phyloP scores from a whole-genome alignment of 2,797 vertebrate genomes.

The Dryobates pubescens region DNA sequence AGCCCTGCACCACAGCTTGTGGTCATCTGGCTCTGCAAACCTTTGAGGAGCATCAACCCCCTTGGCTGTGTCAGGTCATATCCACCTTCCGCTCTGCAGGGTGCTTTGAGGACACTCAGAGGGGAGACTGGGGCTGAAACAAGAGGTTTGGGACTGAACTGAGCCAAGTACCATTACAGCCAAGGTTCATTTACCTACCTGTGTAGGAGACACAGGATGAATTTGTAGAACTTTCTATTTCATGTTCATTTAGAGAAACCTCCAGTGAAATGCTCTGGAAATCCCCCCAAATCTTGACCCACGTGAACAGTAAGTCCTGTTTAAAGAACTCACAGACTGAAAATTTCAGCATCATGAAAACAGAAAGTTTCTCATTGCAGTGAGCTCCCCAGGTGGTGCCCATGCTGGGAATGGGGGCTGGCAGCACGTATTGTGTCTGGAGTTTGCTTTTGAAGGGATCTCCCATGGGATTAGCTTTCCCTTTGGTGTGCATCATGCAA shows the following conservation, averaged over 20 bases:
- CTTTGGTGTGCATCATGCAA: background rate
- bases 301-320: background rate
- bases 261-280: background rate
- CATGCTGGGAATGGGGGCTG: background rate
- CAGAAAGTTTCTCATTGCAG: background rate
- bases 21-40: background rate
- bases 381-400: background rate
- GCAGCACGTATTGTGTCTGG: accelerated
- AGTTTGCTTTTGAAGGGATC: background rate
- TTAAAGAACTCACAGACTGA: background rate
- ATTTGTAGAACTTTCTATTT: background rate
- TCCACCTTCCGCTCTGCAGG: background rate
- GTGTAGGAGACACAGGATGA: background rate
- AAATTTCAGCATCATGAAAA: background rate
- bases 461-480: background rate
- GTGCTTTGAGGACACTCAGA: background rate
- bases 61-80: background rate
- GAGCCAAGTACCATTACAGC: background rate
- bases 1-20: background rate
- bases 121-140: background rate
- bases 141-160: background rate
- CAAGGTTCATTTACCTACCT: accelerated
- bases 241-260: background rate
- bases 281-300: background rate
- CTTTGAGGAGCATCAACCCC: background rate